Conservation (phyloP, 2,888 invertebrate genomes). For the Caenorhabditis angaria region DNA sequence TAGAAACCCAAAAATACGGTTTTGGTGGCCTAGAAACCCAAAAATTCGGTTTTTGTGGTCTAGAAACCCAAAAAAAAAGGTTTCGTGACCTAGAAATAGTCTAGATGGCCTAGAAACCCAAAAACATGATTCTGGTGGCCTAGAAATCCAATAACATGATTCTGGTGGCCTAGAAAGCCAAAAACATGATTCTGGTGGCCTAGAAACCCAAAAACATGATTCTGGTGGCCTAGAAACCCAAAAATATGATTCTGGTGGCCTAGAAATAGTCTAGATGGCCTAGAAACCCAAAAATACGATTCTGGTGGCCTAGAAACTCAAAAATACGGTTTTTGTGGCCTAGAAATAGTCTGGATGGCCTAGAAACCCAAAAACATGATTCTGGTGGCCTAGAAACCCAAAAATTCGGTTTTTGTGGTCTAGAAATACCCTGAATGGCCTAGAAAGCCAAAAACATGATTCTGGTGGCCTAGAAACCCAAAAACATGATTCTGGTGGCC, state of each 20-base stretch:
- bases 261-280: no score
- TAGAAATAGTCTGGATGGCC: neutral
- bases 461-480: neutral
- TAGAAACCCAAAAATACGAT: no score
- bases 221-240: neutral
- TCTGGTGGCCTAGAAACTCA: neutral
- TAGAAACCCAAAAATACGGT: no score
- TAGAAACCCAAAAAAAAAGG: neutral
- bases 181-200: constrained; percentile 75
- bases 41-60: neutral
- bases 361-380: neutral
- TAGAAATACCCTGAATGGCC: neutral
- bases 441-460: neutral
- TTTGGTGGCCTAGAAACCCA: neutral
- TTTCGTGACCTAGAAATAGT: no score
- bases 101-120: no score
- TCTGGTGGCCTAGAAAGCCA: neutral
- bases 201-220: constrained; percentile 82
- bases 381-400: neutral
- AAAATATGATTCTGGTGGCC: neutral
- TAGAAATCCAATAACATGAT: neutral
- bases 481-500: constrained; percentile 75
- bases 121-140: neutral
- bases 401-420: no score
- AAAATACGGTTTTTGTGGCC: neutral